Base-by-base conservation (phyloP, 2,888 invertebrate species). In the Lissonota sp. region DNA sequence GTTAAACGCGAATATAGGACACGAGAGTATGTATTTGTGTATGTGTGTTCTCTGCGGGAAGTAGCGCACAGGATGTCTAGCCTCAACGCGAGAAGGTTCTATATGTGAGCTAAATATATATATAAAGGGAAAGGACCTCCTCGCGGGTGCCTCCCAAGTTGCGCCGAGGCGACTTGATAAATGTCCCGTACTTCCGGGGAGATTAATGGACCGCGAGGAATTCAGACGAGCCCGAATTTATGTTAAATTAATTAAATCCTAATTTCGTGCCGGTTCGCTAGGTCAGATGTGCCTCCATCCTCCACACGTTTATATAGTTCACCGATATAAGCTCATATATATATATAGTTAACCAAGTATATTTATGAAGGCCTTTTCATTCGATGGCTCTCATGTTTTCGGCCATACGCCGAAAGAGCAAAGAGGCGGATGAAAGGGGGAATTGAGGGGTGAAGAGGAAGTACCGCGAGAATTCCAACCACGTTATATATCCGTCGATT, bases 171-270 rank as follows among this genome's bases (percentile, higher is more conserved):
- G 70, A 84, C 86, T 86, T 87, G 85, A 87, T 84, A 86, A 88
- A 88, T 87, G 86, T 81, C 80, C 82, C 72, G 75, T 71, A 84
- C 85, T 86, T 86, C 83, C 86, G 83, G 67, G 75, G 78, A 81
- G 80, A 83, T 84, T 84, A 86, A 86, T 86, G 84, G 84, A 85
- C 85, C 83, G 63, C 77, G 79, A 80, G 82, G 82, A 87, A 85
- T 84, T 83, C 74, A 74, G 78, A 80, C 76, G 79, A 74, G 73
- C 83, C 71, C 82, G 80, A 84, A 85, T 85, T 85, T 84, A 84
- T 85, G 83, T 81, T 83, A 82, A 84, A 84, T 84, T 85, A 86
- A 86, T 87, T 84, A 86, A 85, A 80, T 80, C 79, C 77, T 82
- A 79, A 82, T 79, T 82, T 77, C 79, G 71, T 67, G 53, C 80